phyloP scores from a whole-genome alignment of 2,888 invertebrate genomes.

The Halictus quadricinctus region DNA sequence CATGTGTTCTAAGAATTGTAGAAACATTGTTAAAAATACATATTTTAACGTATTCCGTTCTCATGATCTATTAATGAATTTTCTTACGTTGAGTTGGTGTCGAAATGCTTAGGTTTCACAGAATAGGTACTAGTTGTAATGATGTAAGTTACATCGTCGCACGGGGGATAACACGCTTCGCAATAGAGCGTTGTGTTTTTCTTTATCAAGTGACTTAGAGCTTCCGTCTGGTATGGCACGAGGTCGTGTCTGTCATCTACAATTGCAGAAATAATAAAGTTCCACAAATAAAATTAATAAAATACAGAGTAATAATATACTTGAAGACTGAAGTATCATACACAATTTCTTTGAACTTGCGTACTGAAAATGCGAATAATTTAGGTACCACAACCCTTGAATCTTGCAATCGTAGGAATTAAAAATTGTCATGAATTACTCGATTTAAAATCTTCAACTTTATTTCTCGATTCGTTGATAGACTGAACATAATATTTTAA shows the following conservation, averaged over 20 bases:
- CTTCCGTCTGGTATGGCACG: slow-evolving; percentile 72
- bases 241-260: slow-evolving; percentile 83
- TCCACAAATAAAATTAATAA: background rate
- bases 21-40: background rate
- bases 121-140: slow-evolving; percentile 48
- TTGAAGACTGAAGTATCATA: background rate
- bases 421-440: background rate
- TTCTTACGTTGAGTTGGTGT: background rate
- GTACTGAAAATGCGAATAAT: too few species aligned
- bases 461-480: background rate
- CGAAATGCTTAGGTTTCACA: background rate
- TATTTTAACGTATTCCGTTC: background rate
- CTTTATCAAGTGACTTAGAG: background rate
- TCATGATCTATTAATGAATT: background rate
- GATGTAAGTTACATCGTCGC: slow-evolving; percentile 71
- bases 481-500: background rate
- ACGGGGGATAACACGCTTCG: slow-evolving; percentile 72
- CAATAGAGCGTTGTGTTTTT: slow-evolving; percentile 59
- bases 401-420: background rate
- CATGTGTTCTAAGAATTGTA: background rate
- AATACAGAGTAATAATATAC: background rate
- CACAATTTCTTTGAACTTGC: too few species aligned
- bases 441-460: background rate
- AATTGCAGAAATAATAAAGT: background rate
- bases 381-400: too few species aligned